These are phyloP conservation scores for Choreutis nemorana DNA, from an alignment of 2,888 invertebrate species.

Conservation along the genomic window DNA sequence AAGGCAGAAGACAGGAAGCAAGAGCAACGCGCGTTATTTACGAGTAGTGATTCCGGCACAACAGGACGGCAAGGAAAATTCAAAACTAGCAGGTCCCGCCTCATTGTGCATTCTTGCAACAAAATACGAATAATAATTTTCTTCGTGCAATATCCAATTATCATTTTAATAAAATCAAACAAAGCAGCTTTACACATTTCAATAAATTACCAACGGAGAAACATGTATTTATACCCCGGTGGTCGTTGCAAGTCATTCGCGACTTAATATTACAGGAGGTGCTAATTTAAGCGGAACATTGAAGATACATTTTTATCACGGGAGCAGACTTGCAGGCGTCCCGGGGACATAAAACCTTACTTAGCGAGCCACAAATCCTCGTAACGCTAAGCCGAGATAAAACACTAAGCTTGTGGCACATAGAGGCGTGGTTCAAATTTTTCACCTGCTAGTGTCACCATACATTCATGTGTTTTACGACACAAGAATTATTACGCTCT, in stretches of 20 bases:
- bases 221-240: constrained; percentile 6
- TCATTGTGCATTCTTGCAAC: constrained; percentile 19
- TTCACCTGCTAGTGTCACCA: constrained; percentile 40
- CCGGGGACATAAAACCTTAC: constrained; percentile 61
- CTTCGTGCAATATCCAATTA: too few species aligned
- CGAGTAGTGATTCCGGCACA: constrained; percentile 48
- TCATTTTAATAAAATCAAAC: too few species aligned
- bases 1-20: constrained; percentile 45
- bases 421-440: constrained; percentile 52
- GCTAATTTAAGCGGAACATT: constrained; percentile 20
- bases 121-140: too few species aligned
- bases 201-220: not conserved
- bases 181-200: constrained; percentile 2
- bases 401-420: constrained; percentile 58
- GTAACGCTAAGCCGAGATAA: constrained; percentile 65
- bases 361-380: constrained; percentile 65
- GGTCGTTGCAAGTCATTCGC: constrained; percentile 5
- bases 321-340: constrained; percentile 50
- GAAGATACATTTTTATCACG: constrained; percentile 48
- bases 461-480: constrained; percentile 26
- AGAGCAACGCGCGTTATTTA: constrained; percentile 50
- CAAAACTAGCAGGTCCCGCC: constrained; percentile 26
- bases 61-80: constrained; percentile 36
- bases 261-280: constrained; percentile 6
- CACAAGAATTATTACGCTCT: constrained; percentile 52